Percentiles rank a stretch among this genome's conserved stretches.
Evolutionary conservation across 2,888 invertebrate genomes (phyloP).

Genomic region (Netelia melanura): DNA sequence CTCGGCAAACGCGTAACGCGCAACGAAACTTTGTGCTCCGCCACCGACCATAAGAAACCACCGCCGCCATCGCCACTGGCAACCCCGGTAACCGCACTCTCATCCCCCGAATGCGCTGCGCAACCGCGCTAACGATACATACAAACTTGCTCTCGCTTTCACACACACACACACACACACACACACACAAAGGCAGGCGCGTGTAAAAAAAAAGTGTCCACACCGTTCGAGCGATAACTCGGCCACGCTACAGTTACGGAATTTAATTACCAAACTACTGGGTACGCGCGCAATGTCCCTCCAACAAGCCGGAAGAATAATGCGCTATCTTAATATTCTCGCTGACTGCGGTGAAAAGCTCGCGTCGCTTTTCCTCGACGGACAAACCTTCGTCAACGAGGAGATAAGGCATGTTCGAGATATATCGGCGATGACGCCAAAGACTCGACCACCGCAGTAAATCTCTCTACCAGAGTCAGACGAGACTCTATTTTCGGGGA

Average conservation of each 20-base stretch:
- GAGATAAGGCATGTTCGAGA: conserved; percentile 57
- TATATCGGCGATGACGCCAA: not conserved
- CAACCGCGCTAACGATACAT: conserved; percentile 43
- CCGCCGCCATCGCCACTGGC: conserved; percentile 34
- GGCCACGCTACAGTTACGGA: conserved; percentile 70
- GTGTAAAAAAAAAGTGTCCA: not conserved
- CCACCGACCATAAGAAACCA: conserved; percentile 72
- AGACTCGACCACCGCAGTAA: not conserved
- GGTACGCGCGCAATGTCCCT: not conserved
- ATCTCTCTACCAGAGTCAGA: too few species aligned
- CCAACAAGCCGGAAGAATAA: not conserved
- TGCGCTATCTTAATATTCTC: conserved; percentile 8
- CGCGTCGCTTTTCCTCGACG: conserved; percentile 13
- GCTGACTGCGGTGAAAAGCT: conserved; percentile 31
- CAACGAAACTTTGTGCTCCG: conserved; percentile 62
- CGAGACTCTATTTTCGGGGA: not conserved
- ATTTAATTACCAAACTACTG: conserved; percentile 73
- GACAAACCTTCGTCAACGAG: not conserved
- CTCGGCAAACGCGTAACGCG: conserved; percentile 54
- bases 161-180: not conserved
- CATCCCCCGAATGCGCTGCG: not conserved
- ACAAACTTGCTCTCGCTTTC: conserved; percentile 41
- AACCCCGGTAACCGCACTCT: conserved; percentile 38
- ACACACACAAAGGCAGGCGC: too few species aligned
- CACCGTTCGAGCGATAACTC: conserved; percentile 30